Percentiles rank a stretch among this genome's conserved stretches.
Evolutionary conservation across 2,113 vertebrate species (phyloP).

Genomic region (Prietella phreatophila): DNA sequence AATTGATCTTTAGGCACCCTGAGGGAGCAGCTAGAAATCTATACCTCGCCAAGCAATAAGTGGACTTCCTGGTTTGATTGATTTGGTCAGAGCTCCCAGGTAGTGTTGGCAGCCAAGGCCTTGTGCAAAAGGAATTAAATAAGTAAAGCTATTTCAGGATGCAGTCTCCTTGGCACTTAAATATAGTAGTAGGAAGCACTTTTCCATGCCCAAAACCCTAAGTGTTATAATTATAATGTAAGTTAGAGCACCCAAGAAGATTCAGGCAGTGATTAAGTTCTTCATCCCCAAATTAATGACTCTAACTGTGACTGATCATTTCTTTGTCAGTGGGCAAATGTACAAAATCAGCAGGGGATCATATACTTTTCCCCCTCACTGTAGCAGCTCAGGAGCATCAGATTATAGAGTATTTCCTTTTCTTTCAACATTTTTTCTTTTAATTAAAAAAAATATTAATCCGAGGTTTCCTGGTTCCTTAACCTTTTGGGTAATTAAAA

Average conservation of each 20-base stretch:
- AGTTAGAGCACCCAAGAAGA: neutral
- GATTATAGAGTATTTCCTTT: too few relatives aligned
- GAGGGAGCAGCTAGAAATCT: constrained; percentile 52
- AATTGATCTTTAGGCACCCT: constrained; percentile 53
- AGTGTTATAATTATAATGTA: neutral
- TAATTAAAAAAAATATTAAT: neutral
- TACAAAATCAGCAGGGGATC: too few relatives aligned
- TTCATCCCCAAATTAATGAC: neutral
- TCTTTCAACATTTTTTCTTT: too few relatives aligned
- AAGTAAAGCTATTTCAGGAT: constrained; percentile 23
- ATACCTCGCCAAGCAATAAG: constrained; percentile 50
- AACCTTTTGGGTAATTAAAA: neutral
- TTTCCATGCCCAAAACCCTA: neutral
- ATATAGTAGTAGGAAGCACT: neutral
- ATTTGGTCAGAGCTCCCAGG: constrained; percentile 43
- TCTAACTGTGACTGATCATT: too few relatives aligned
- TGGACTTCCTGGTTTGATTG: constrained; percentile 53
- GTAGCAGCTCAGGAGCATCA: neutral
- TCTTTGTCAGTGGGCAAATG: too few relatives aligned
- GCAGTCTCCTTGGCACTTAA: neutral
- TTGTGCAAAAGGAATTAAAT: constrained; percentile 18
- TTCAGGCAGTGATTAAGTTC: neutral
- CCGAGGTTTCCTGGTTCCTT: neutral
- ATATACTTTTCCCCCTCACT: too few relatives aligned
- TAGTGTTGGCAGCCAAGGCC: constrained; percentile 38